These are phyloP conservation scores for Sesamia inferens DNA, from an alignment of 2,888 invertebrate genomes.

Conservation along the genomic window DNA sequence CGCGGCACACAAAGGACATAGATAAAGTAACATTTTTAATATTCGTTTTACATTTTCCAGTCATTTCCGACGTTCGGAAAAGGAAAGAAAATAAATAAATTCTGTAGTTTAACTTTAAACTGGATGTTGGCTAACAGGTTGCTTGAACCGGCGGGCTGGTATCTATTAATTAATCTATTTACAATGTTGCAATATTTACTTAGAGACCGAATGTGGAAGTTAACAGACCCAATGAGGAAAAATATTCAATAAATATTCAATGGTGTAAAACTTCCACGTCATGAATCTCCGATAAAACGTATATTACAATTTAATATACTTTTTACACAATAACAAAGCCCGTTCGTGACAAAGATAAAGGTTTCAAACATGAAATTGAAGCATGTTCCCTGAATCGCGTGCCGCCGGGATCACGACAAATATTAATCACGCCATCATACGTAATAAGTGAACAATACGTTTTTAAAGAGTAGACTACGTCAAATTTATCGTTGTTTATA, in stretches of 20 bases:
- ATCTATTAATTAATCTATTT: slow-evolving; percentile 5
- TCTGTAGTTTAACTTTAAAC: slow-evolving; percentile 26
- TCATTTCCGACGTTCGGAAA: not conserved
- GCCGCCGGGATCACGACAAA: slow-evolving; percentile 63
- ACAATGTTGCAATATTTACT: slow-evolving; percentile 6
- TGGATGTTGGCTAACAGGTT: slow-evolving; percentile 24
- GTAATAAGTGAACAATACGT: slow-evolving; percentile 47
- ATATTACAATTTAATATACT: slow-evolving; percentile 51
- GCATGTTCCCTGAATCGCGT: slow-evolving; percentile 62
- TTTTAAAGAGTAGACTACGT: slow-evolving; percentile 48
- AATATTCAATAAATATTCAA: slow-evolving; percentile 10
- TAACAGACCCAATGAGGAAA: not conserved
- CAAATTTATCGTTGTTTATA: slow-evolving; percentile 59
- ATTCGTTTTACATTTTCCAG: slow-evolving; percentile 21
- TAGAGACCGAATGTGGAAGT: not conserved
- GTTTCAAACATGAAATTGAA: slow-evolving; percentile 56
- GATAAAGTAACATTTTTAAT: slow-evolving; percentile 25
- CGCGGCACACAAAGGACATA: slow-evolving; percentile 51
- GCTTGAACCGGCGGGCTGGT: not conserved
- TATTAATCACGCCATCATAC: slow-evolving; percentile 55
- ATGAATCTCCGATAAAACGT: slow-evolving; percentile 17
- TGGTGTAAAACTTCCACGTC: slow-evolving; percentile 11
- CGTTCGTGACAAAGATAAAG: slow-evolving; percentile 72
- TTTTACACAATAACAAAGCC: slow-evolving; percentile 66
- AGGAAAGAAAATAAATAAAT: slow-evolving; percentile 20